phyloP scores from a whole-genome alignment of 2,113 vertebrate species.

The Naja naja region DNA sequence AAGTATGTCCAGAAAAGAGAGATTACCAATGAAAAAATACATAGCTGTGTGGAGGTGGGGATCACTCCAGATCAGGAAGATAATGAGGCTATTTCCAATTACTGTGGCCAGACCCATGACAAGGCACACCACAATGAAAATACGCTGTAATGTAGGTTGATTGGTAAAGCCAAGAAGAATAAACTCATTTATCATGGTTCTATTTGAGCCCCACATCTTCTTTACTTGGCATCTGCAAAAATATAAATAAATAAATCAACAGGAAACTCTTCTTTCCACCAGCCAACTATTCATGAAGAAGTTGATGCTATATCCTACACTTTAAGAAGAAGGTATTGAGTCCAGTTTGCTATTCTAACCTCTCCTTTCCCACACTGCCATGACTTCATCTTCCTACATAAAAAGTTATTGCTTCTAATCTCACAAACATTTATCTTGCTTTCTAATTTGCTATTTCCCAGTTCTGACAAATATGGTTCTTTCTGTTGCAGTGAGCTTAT shows the following conservation, averaged over 20 bases:
- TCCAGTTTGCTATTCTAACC: neutral
- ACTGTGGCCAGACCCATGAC: neutral
- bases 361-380: too few relatives aligned
- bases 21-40: neutral
- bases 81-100: neutral
- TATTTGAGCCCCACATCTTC: neutral
- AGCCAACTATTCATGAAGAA: neutral
- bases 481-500: neutral
- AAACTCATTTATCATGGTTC: neutral
- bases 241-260: neutral
- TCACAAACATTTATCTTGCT: neutral
- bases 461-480: neutral
- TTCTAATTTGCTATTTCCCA: neutral
- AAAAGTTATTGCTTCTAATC: neutral
- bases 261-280: neutral
- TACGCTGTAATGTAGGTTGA: neutral
- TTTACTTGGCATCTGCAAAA: neutral
- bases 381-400: neutral
- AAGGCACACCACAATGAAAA: neutral
- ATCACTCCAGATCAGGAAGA: neutral
- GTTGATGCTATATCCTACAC: neutral
- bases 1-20: neutral
- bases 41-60: neutral
- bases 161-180: conserved; percentile 1
- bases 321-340: neutral